Conservation (phyloP, 2,113 vertebrate genomes). For the Lipotes vexillifer region DNA sequence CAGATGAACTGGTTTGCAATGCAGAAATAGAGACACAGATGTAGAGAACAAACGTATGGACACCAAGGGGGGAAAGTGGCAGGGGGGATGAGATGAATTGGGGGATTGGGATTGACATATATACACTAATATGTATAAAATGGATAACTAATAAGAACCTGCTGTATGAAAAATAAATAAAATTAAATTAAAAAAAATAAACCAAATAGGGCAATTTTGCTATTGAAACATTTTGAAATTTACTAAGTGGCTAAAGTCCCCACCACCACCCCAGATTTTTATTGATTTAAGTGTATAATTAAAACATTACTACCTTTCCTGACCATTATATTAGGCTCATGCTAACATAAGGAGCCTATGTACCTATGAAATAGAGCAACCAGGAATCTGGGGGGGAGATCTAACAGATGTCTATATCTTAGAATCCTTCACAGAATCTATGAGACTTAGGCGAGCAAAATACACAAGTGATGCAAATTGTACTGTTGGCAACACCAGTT, state of each 20-base stretch:
- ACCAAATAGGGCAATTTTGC: neutral
- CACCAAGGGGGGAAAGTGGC: no score
- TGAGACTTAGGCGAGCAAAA: neutral
- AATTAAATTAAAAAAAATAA: neutral
- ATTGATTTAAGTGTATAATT: neutral
- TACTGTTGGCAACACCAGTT: neutral
- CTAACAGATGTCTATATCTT: neutral
- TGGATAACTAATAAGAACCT: no score
- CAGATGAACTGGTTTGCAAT: no score
- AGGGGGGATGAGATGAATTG: no score
- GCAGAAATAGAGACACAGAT: no score
- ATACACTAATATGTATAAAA: no score
- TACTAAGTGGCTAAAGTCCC: neutral
- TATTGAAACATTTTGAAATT: neutral
- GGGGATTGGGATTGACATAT: no score
- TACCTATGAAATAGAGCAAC: neutral
- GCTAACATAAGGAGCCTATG: neutral
- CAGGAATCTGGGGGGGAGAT: neutral
- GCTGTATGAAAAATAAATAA: no score
- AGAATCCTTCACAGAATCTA: neutral
- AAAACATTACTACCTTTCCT: neutral
- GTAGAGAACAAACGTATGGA: no score
- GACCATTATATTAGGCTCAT: neutral
- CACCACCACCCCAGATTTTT: neutral
- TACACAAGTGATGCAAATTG: neutral